Evolutionary conservation across 2,888 invertebrate genomes (phyloP).

Genomic region (Tetheella fluctuosa): DNA sequence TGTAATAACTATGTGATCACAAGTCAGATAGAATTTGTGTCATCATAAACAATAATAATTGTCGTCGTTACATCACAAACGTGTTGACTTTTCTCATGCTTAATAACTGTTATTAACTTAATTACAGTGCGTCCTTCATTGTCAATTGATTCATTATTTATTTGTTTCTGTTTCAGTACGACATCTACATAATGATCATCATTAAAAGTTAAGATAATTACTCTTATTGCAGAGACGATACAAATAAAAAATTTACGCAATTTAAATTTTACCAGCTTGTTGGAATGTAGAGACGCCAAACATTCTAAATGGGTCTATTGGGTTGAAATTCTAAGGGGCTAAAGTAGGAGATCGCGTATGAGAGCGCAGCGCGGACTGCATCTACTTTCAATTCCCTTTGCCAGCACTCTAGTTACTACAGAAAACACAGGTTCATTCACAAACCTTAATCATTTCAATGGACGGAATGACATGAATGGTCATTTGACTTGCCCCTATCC

Average conservation of each 20-base stretch:
- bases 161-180: background rate
- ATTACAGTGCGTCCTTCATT: conserved; percentile 20
- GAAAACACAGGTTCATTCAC: conserved; percentile 16
- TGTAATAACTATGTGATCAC: background rate
- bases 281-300: no score
- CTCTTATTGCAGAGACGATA: no score
- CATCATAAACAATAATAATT: conserved; percentile 18
- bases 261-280: no score
- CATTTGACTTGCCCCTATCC: conserved; percentile 40
- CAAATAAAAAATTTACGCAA: no score
- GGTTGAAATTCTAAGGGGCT: no score
- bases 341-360: no score
- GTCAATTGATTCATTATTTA: conserved; percentile 14
- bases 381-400: background rate
- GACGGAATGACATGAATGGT: conserved; percentile 40
- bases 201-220: background rate
- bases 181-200: background rate
- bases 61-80: conserved; percentile 17
- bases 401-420: background rate
- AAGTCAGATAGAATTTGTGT: conserved; percentile 17
- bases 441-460: conserved; percentile 36
- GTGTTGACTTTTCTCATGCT: conserved; percentile 25
- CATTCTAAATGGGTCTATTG: no score
- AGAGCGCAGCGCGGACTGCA: no score
- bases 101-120: conserved; percentile 33